Percentiles rank a stretch among this genome's conserved stretches.
phyloP scores from a whole-genome alignment of 2,113 vertebrate genomes.

The Catharus fuscescens region DNA sequence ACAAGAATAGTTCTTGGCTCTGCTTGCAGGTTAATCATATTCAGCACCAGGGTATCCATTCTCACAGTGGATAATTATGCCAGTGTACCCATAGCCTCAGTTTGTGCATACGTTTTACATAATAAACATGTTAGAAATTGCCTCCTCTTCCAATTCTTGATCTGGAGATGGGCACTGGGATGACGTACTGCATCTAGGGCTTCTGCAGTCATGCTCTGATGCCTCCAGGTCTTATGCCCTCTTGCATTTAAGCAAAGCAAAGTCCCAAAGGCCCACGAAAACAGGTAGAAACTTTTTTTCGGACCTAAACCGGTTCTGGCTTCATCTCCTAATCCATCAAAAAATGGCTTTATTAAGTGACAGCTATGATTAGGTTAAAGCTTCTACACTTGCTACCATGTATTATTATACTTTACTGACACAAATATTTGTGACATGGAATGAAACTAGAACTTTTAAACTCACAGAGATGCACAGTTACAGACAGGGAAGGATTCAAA shows the following conservation, averaged over 20 bases:
- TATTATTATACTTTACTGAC: not conserved
- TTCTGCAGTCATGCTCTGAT: not conserved
- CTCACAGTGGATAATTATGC: constrained; percentile 10
- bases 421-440: not conserved
- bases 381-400: not conserved
- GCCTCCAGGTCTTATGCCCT: not conserved
- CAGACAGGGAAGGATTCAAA: not conserved
- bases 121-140: not conserved
- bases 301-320: not conserved
- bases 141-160: not conserved
- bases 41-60: not conserved
- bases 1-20: constrained; percentile 34
- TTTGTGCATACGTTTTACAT: constrained; percentile 16
- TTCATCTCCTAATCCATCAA: not conserved
- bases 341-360: not conserved
- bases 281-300: not conserved
- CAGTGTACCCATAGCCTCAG: not conserved
- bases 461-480: not conserved
- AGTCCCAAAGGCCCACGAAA: not conserved
- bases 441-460: not conserved
- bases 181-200: fast-evolving
- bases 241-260: not conserved
- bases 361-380: not conserved
- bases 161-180: not conserved
- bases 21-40: constrained; percentile 29